Evolutionary conservation across 2,113 vertebrate genomes (phyloP), one percentile per base, ranked within the genome.

Genomic region (Perca fluviatilis): DNA sequence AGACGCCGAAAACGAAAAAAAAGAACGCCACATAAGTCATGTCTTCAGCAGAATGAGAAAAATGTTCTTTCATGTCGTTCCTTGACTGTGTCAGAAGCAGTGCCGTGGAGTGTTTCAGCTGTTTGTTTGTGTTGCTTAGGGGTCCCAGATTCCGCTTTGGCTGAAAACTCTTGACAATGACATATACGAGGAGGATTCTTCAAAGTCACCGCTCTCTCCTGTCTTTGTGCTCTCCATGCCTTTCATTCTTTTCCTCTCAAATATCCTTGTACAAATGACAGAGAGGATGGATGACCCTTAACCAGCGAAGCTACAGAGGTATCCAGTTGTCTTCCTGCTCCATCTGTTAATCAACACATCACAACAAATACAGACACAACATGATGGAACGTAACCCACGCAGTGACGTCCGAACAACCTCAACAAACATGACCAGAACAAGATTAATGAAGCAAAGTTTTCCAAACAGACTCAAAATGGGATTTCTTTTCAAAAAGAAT

Each of bases 281-380:
- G 60, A 58, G 61, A 8, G 83, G 71, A 86, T 77, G 64, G 80
- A 90, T 87, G 86, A 74, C 58, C 78, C 68, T 67, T 40, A 51
- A 69, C 50, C 66, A 57, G 47, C 2, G 69, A 25, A 27, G 75
- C 46, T 74, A 27, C 69, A 43, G 58, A 89, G 62, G 67, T 63
- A 81, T 82, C 69, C 74, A 56, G 60, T 76, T 13, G 80, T 79
- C 79, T 67, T 74, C 61, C 73, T 47, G 51, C 79, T 70, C 76
- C 84, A 74, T 91, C 84, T 46, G 88, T 89, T 88, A 50, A 90
- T 94, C 86, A 89, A 80, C 88, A 84, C 85, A 63, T 87, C 81
- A 49, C 80, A 66, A 73, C 73, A 82, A 51, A 82, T 49, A 27
- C 74, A 91, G 86, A 90, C 89, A 82, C 82, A 85, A 91, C 86